Base-by-base conservation (phyloP, 2,797 vertebrate species). In the Enteromius argenteus region DNA sequence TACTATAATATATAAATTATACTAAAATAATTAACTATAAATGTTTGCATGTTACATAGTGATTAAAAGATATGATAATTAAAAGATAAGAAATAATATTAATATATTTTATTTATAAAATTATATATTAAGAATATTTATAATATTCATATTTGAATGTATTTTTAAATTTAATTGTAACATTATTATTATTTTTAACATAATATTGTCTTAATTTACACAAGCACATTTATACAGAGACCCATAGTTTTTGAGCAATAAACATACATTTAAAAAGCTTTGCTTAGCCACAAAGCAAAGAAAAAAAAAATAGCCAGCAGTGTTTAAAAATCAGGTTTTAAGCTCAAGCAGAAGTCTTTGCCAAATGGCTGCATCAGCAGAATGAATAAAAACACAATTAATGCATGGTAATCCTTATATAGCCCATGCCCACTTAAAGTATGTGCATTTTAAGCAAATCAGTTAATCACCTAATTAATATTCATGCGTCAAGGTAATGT, bases 331-430 rank as follows among this genome's bases (percentile, higher is more conserved):
- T 51, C 21, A 5, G 11, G 17, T 9, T 74, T 74, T 74, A 74
- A 53, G 30, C 72, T 37, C 49, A 37, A 8, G 5, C 32, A 2
- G 13, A 76, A 76, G 35, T 13, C 51, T 60, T 39, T 60, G 37
- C 73, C 73, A 76, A 42, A 14, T 8, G 35, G 21, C 7, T 39
- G 51, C 6, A 76, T 76, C 51, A 39, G 51, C 53, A 60, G n/a
- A 78, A 78, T 78, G 23, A 78, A 60, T 3, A 14, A 78, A 62
- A 78, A 46, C 14, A 30, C 56, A 78, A 13, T 62, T 44, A 46
- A 32, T 46, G 60, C 42, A 30, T 78, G 39, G 23, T 64, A 46
- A 78, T 78, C 23, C 56, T 11, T 23, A 78, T n/a, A 58, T 64
- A 53, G 23, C 8, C 44, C 2, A 27, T 72, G 49, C 49, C 10